Conservation (phyloP, 2,113 vertebrate genomes). For the Sakesphorus luctuosus region DNA sequence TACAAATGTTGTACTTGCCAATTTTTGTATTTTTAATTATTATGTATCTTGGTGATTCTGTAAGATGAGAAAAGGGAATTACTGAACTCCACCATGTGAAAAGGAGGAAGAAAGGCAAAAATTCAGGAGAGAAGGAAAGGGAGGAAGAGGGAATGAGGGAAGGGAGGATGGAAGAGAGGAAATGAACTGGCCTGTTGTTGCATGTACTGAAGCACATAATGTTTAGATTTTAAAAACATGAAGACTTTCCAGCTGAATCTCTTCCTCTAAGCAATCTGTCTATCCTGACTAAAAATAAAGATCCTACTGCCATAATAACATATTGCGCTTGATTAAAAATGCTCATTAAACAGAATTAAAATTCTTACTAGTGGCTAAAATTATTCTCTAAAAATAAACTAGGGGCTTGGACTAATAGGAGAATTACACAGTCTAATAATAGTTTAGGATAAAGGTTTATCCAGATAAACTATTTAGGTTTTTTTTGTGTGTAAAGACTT, state of each 20-base stretch:
- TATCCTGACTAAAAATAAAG: conserved; percentile 62
- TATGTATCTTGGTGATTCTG: neutral
- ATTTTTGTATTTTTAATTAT: neutral
- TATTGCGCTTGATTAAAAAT: conserved; percentile 58
- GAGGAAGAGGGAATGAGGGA: neutral
- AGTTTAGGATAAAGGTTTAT: neutral
- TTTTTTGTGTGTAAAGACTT: neutral
- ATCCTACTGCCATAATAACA: conserved; percentile 53
- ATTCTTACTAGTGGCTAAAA: conserved; percentile 31
- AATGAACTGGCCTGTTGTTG: neutral
- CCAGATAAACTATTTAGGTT: neutral
- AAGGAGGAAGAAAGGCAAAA: neutral
- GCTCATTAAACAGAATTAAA: conserved; percentile 49
- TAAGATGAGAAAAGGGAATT: neutral
- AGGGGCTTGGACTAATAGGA: neutral
- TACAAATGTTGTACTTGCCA: neutral
- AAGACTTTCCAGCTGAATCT: conserved; percentile 7
- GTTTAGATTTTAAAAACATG: conserved; percentile 22
- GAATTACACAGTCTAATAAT: neutral
- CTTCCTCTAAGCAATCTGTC: conserved; percentile 51
- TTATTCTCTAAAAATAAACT: conserved; percentile 28
- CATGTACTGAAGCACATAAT: neutral
- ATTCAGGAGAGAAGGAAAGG: neutral
- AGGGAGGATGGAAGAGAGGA: neutral
- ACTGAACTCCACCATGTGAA: neutral